Evolutionary conservation across 2,888 invertebrate genomes (phyloP).

Genomic region (Adelphocoris suturalis): DNA sequence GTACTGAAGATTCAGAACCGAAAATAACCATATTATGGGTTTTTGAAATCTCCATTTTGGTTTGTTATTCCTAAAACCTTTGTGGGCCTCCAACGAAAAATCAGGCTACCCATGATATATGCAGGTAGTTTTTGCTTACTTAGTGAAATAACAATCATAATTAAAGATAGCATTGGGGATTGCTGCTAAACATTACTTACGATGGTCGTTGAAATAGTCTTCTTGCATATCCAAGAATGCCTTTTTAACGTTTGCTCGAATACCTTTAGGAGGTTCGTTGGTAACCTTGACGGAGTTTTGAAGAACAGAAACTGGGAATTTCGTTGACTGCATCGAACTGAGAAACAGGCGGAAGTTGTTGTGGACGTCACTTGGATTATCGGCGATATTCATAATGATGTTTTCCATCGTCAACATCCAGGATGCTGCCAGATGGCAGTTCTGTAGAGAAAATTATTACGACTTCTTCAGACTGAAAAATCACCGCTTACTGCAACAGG

Average conservation of each 20-base stretch:
- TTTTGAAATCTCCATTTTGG: too few species aligned
- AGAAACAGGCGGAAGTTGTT: constrained; percentile 89
- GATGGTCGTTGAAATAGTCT: constrained; percentile 89
- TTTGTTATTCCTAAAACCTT: too few species aligned
- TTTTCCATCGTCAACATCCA: constrained; percentile 94
- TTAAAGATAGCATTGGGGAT: too few species aligned
- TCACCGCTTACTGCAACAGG: too few species aligned
- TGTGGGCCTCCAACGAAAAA: too few species aligned
- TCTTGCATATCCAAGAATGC: constrained; percentile 88
- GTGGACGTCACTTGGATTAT: constrained; percentile 84
- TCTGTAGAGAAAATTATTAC: constrained; percentile 80
- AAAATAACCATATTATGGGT: too few species aligned
- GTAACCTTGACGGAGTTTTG: constrained; percentile 97
- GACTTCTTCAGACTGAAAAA: too few species aligned
- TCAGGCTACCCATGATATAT: too few species aligned
- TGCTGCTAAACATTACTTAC: constrained; percentile 79
- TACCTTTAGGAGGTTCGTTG: constrained; percentile 95
- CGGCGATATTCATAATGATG: constrained; percentile 86
- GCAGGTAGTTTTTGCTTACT: too few species aligned
- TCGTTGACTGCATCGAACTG: constrained; percentile 92
- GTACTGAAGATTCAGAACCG: too few species aligned
- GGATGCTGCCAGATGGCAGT: constrained; percentile 94
- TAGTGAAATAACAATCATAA: too few species aligned
- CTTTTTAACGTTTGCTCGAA: constrained; percentile 88
- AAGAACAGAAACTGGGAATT: constrained; percentile 93